phyloP scores from a whole-genome alignment of 2,113 vertebrate genomes.

The Cyphomyrus plagiostoma region DNA sequence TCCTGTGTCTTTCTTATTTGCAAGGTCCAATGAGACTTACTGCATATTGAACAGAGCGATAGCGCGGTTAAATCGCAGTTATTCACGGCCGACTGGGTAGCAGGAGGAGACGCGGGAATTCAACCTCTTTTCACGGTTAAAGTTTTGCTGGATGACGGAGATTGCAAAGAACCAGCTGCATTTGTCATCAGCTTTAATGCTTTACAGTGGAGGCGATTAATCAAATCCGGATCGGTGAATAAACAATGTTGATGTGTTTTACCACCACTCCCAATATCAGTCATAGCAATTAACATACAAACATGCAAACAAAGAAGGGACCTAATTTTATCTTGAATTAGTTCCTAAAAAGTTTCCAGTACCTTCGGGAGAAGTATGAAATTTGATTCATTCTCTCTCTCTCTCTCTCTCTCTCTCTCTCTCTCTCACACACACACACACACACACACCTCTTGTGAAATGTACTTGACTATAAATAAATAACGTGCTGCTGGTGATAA shows the following conservation, averaged over 20 bases:
- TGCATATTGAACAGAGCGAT: neutral
- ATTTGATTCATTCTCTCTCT: neutral
- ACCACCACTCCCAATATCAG: neutral
- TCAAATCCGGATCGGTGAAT: neutral
- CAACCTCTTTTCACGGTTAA: neutral
- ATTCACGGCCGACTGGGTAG: neutral
- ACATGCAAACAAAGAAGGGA: neutral
- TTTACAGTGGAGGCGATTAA: neutral
- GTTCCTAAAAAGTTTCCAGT: neutral
- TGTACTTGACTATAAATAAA: neutral
- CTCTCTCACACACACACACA: neutral
- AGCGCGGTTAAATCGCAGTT: neutral
- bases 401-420: neutral
- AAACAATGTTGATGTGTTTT: neutral
- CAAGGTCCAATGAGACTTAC: neutral
- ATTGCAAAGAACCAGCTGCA: neutral
- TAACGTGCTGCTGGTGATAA: constrained; percentile 29
- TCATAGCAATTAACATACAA: neutral
- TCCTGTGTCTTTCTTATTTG: neutral
- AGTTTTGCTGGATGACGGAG: neutral
- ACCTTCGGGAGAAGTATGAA: neutral
- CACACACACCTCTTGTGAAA: neutral
- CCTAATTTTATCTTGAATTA: neutral
- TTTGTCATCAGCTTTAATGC: neutral
- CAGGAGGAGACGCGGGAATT: neutral